Evolutionary conservation across 1,140 invertebrate species (phyloP), one percentile per base, ranked within the genome.

Genomic region (Meloidogyne chitwoodi): DNA sequence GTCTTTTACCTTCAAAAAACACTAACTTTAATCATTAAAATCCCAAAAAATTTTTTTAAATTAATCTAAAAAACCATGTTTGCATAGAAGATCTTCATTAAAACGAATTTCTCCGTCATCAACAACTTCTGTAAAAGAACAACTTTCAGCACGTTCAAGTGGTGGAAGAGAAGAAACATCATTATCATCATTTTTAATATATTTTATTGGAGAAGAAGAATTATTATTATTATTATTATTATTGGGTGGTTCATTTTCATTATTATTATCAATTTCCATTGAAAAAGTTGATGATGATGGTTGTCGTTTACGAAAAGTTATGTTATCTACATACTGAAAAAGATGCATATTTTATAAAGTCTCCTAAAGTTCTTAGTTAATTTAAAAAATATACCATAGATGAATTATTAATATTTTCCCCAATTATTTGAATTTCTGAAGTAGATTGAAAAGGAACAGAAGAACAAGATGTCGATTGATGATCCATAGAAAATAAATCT

Each of bases 51-150:
- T 31, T 38, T 38, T 38, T 8, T 8, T 38, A 8, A 38, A 8
- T 38, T 8, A 38, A 38, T 38, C 26, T 67, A 73, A 63, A 22
- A 14, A n/a, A 34, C 76, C 76, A 68, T 77, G 76, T 34, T 6
- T 27, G 24, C 76, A 77, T 10, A 78, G 10, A n/a, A 77, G 77
- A 22, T 77, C 77, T 29, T 68, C 64, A 48, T 77, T 77, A 76
- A 77, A 80, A n/a, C 27, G 19, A 26, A 79, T 34, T 16, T 19
- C 22, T 31, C 22, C 31, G 5, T 29, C 56, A n/a, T 34, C 27
- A 31, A 22, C 5, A n/a, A 24, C 22, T 24, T 56, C 34, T 11
- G 29, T 44, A 22, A 80, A 65, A 12, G 62, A 29, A 12, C 44
- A 6, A n/a, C 34, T 62, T 73, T 79, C 77, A 38, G 69, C 26